Conservation (phyloP, 2,888 invertebrate species). For the Drosophila pseudotakahashii region DNA sequence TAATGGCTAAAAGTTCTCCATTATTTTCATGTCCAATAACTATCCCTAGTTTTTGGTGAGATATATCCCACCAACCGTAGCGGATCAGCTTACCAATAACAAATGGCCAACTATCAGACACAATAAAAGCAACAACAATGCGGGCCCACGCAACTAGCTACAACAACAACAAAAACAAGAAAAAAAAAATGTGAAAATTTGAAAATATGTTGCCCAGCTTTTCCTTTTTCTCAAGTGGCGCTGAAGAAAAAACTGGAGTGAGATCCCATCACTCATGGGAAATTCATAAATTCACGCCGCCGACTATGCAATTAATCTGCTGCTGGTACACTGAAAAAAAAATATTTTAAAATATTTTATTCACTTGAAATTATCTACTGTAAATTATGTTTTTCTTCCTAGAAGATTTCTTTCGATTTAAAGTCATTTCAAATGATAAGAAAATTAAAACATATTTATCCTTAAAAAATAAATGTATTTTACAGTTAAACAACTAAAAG, state of each 20-base stretch:
- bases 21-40: constrained; percentile 1
- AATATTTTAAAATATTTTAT: not conserved
- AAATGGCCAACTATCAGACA: constrained; percentile 36
- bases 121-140: constrained; percentile 53
- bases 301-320: constrained; percentile 73
- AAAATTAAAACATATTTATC: too few species aligned
- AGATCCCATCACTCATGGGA: constrained; percentile 70
- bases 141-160: constrained; percentile 64
- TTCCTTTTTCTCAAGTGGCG: constrained; percentile 67
- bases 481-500: too few species aligned
- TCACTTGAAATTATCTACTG: not conserved
- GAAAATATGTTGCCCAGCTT: constrained; percentile 12
- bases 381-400: too few species aligned
- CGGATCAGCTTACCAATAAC: constrained; percentile 46
- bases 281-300: constrained; percentile 76
- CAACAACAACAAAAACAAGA: constrained; percentile 24
- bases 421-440: too few species aligned
- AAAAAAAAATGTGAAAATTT: constrained; percentile 18
- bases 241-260: constrained; percentile 42
- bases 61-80: constrained; percentile 22
- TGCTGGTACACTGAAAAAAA: constrained; percentile 26
- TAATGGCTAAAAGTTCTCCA: constrained; percentile 12
- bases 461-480: too few species aligned
- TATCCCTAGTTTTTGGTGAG: constrained; percentile 14
- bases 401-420: too few species aligned